Conservation (phyloP, 2,113 vertebrate species). For the Myanophis thanlyinensis region DNA sequence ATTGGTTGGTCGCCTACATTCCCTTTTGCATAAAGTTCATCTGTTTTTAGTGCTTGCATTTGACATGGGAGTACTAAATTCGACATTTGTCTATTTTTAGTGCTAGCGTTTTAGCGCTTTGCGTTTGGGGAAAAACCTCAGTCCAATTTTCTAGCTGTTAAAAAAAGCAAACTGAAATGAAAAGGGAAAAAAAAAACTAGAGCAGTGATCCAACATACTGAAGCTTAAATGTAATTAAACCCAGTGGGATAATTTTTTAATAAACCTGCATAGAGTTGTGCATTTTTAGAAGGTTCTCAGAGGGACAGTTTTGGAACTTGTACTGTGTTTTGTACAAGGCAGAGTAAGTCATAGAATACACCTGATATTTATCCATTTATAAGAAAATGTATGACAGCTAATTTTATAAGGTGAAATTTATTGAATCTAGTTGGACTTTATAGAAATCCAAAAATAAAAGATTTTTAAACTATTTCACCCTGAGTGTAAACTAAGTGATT, state of each 20-base stretch:
- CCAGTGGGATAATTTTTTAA: neutral
- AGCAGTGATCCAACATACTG: too few relatives aligned
- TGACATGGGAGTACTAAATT: neutral
- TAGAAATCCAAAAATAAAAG: neutral
- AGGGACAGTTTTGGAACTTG: neutral
- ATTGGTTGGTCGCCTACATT: neutral
- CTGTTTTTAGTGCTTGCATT: neutral
- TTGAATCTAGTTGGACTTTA: neutral
- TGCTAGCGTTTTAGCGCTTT: neutral
- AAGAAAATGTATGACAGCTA: neutral
- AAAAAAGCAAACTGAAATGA: neutral
- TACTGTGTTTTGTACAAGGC: neutral
- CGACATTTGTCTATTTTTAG: neutral
- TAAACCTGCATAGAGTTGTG: neutral
- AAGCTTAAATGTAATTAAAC: neutral
- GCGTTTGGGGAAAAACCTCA: neutral
- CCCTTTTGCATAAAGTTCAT: neutral
- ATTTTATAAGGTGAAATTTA: neutral
- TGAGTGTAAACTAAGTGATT: neutral
- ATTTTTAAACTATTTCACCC: neutral
- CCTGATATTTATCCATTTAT: neutral
- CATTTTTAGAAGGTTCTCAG: neutral
- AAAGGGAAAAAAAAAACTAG: too few relatives aligned
- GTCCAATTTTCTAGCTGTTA: neutral
- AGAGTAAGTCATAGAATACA: neutral